Evolutionary conservation across 2,797 vertebrate species (phyloP), one percentile per base, ranked within the genome.

Genomic region (Setipinna tenuifilis): DNA sequence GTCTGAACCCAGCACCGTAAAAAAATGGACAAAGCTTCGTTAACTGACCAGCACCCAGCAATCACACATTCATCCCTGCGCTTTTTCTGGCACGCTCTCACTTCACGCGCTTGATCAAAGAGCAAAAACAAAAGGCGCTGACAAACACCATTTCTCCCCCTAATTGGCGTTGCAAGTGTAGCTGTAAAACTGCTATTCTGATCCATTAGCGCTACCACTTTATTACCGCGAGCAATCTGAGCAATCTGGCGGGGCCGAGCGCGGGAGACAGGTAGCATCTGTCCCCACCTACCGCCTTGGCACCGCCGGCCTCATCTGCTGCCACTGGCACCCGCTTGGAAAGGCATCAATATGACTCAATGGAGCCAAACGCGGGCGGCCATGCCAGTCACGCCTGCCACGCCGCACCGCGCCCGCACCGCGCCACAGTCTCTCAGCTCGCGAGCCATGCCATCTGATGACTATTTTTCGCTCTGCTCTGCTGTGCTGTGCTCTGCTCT

Each of bases 221-320:
- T 95, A 95, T 96, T 95, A 95, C 92, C 81, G 86, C 86, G 89
- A 92, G 92, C 94, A 95, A 95, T 95, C 94, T 95, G 89, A 92
- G 92, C 94, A 95, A 95, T 95, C 94, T 95, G 95, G 94, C 94
- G 93, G 91, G 82, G 93, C 93, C 91, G 93, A 93, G 90, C 89
- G 81, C 82, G 88, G 90, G 88, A 94, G 95, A 96, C 95, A 96
- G 95, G 95, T 96, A 96, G 95, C 95, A 96, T 96, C 95, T 96
- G 95, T 95, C 94, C 94, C 94, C 93, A 94, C 94, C 95, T 95
- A 94, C 94, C 93, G 95, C 94, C 91, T 96, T 96, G 95, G 95
- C 95, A 96, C 94, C 88, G 83, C 89, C 91, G 91, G 93, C 92
- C 92, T 95, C 94, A 94, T 96, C 95, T 95, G 95, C 94, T 94